phyloP scores from a whole-genome alignment of 2,113 vertebrate genomes.

The Indicator indicator region DNA sequence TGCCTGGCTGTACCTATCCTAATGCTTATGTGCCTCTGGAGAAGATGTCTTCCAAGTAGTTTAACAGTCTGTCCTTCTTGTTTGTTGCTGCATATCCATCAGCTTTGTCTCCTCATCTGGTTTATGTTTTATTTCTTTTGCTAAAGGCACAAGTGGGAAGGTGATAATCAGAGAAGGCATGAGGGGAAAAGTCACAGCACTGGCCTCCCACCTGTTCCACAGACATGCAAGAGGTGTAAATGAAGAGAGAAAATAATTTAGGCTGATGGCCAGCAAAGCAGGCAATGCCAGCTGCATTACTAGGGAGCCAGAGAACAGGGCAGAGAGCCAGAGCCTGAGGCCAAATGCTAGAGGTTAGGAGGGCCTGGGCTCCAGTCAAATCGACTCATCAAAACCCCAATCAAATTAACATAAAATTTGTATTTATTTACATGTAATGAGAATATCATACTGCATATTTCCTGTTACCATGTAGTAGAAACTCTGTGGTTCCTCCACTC shows the following conservation, averaged over 20 bases:
- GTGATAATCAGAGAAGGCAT: neutral
- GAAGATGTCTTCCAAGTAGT: neutral
- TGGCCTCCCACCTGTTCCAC: neutral
- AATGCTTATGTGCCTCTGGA: neutral
- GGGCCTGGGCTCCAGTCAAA: neutral
- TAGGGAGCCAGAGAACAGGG: neutral
- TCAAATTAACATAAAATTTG: neutral
- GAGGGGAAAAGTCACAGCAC: neutral
- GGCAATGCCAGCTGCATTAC: neutral
- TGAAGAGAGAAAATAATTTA: conserved; percentile 5
- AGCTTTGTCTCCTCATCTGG: neutral
- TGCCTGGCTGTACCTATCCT: neutral
- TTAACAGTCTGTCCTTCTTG: neutral
- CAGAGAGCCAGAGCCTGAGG: neutral
- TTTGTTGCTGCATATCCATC: neutral
- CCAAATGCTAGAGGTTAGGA: neutral
- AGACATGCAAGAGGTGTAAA: neutral
- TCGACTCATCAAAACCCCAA: neutral
- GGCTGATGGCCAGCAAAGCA: neutral
- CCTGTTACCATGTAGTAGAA: neutral
- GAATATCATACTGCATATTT: neutral
- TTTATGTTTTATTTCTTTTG: neutral
- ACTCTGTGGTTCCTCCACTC: neutral
- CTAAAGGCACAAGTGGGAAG: neutral
- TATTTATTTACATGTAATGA: neutral